Evolutionary conservation across 2,888 invertebrate species (phyloP).

Genomic region (Byasa hedistus): DNA sequence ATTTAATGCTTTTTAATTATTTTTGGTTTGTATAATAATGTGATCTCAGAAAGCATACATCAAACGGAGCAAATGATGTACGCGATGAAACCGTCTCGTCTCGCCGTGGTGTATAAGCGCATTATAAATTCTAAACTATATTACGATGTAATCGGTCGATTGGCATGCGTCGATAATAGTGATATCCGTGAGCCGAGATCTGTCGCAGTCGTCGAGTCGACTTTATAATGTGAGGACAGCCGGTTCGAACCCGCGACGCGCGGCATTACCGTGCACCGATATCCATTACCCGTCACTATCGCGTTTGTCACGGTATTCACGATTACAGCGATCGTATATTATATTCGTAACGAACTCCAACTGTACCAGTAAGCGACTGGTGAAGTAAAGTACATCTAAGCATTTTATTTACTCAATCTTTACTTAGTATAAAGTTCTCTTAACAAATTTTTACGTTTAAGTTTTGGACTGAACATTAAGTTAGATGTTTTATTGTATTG

Average conservation of each 20-base stretch:
- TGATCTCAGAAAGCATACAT: background rate
- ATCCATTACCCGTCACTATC: slow-evolving; percentile 10
- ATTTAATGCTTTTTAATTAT: too few relatives aligned
- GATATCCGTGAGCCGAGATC: slow-evolving; percentile 33
- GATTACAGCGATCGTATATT: background rate
- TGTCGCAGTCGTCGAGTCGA: slow-evolving; percentile 27
- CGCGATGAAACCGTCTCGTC: slow-evolving; percentile 31
- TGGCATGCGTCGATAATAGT: slow-evolving; percentile 36
- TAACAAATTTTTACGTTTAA: too few relatives aligned
- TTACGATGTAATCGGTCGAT: slow-evolving; percentile 37
- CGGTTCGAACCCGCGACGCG: background rate
- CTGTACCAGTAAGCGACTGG: background rate
- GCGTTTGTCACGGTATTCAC: slow-evolving; percentile 11
- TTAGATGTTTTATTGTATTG: background rate
- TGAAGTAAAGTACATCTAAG: background rate
- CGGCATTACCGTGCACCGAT: slow-evolving; percentile 2
- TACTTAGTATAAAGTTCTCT: too few relatives aligned
- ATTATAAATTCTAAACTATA: slow-evolving; percentile 38
- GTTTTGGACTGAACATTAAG: background rate
- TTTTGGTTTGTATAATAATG: too few relatives aligned
- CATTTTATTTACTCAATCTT: too few relatives aligned
- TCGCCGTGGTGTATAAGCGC: slow-evolving; percentile 7
- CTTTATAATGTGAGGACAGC: slow-evolving; percentile 31
- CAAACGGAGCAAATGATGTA: slow-evolving; percentile 27
- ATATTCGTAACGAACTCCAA: background rate